Evolutionary conservation across 2,888 invertebrate genomes (phyloP).

Genomic region (Acanthopleura granulata): DNA sequence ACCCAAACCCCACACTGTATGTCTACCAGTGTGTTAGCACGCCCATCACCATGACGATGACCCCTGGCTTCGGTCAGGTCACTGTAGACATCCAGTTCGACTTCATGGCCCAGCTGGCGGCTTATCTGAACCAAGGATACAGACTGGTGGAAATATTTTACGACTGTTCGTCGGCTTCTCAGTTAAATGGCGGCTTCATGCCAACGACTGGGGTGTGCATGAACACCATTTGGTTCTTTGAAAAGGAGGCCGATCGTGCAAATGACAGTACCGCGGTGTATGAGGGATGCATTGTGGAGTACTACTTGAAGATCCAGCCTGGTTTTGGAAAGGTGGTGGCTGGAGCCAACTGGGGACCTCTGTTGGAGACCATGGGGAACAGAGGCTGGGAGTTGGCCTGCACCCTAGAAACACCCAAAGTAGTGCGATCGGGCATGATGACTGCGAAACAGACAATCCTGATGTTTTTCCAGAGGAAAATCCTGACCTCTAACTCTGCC

Average conservation of each 20-base stretch:
- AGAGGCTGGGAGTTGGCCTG: slow-evolving; percentile 64
- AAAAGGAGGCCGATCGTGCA: slow-evolving; percentile 52
- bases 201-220: slow-evolving; percentile 26
- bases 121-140: slow-evolving; percentile 58
- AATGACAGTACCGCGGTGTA: slow-evolving; percentile 55
- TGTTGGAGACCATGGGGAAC: slow-evolving; percentile 55
- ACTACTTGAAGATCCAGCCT: slow-evolving; percentile 11
- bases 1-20: slow-evolving; percentile 41
- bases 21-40: slow-evolving; percentile 54
- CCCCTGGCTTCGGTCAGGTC: slow-evolving; percentile 31
- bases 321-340: slow-evolving; percentile 34
- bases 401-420: slow-evolving; percentile 48
- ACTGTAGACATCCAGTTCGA: slow-evolving; percentile 44
- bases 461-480: slow-evolving; percentile 46
- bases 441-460: slow-evolving; percentile 36
- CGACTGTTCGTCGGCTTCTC: slow-evolving; percentile 35
- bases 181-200: slow-evolving; percentile 24
- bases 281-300: slow-evolving; percentile 40
- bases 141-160: slow-evolving; percentile 61
- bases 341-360: slow-evolving; percentile 51
- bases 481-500: neutral
- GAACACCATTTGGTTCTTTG: slow-evolving; percentile 63
- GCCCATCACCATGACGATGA: slow-evolving; percentile 33
- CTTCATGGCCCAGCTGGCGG: slow-evolving; percentile 52
- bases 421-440: slow-evolving; percentile 24